Conservation (phyloP, 2,797 vertebrate genomes). For the Babyrousa celebensis region DNA sequence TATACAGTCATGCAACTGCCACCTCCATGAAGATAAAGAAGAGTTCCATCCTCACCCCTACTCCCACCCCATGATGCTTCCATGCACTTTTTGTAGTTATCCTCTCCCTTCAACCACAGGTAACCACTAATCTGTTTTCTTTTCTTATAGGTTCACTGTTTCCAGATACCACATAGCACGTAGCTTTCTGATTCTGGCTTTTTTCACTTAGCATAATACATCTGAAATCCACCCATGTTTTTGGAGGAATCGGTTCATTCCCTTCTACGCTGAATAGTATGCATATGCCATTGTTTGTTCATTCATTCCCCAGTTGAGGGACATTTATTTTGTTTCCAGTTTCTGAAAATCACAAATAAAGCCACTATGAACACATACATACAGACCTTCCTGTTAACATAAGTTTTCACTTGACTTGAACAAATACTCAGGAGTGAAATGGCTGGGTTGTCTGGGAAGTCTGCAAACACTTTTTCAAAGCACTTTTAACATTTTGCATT, state of each 20-base stretch:
- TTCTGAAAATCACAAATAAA: slow-evolving; percentile 27
- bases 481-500: neutral
- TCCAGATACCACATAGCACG: neutral
- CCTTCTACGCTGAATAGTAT: neutral
- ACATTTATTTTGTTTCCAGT: neutral
- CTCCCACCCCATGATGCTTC: neutral
- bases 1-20: neutral
- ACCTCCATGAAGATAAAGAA: neutral
- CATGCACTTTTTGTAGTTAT: neutral
- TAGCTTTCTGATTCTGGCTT: neutral
- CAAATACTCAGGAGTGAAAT: neutral
- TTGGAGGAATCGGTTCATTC: neutral
- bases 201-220: neutral
- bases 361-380: neutral
- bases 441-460: neutral
- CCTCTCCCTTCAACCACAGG: neutral
- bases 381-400: neutral
- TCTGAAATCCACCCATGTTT: neutral
- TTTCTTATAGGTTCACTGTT: neutral
- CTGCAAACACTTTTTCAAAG: neutral
- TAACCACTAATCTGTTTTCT: neutral
- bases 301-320: neutral
- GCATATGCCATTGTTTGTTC: neutral
- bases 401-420: neutral
- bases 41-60: neutral